Conservation (phyloP, 2,888 invertebrate genomes). For the Melanophora roralis region DNA sequence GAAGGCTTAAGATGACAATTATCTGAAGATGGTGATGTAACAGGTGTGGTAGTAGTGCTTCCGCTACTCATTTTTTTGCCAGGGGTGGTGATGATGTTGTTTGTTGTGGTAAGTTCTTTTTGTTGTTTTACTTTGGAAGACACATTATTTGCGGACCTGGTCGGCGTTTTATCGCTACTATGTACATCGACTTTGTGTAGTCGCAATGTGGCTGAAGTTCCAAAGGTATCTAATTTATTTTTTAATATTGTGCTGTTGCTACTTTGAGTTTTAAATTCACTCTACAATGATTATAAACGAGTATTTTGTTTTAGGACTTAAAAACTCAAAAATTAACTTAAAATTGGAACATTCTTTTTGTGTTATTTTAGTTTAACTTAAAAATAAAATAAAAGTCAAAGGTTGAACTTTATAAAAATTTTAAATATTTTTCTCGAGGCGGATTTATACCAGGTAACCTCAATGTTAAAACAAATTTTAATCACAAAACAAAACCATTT, state of each 20-base stretch:
- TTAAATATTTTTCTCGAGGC: too few species aligned
- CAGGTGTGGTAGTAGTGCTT: slow-evolving; percentile 47
- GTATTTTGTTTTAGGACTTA: slow-evolving; percentile 55
- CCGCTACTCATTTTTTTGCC: slow-evolving; percentile 42
- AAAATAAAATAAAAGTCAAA: slow-evolving; percentile 36
- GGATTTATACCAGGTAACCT: too few species aligned
- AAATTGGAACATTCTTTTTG: slow-evolving; percentile 13
- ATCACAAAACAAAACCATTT: too few species aligned
- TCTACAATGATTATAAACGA: slow-evolving; percentile 73
- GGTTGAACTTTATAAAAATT: too few species aligned
- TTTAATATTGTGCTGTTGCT: slow-evolving; percentile 65
- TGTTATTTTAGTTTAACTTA: slow-evolving; percentile 14
- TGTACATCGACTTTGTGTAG: slow-evolving; percentile 73
- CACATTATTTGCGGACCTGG: slow-evolving; percentile 14
- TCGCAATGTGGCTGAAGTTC: slow-evolving; percentile 68
- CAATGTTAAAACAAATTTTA: too few species aligned
- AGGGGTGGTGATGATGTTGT: not conserved
- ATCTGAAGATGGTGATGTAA: slow-evolving; percentile 50
- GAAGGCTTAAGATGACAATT: slow-evolving; percentile 24
- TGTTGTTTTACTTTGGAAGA: slow-evolving; percentile 40
- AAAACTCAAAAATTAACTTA: slow-evolving; percentile 19
- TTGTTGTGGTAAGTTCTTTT: slow-evolving; percentile 22
- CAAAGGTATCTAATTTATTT: slow-evolving; percentile 35
- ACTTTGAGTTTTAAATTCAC: slow-evolving; percentile 71
- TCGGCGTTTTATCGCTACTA: slow-evolving; percentile 34